These are phyloP conservation scores for Halcyon smyrnensis DNA, from an alignment of 2,797 vertebrate species.

Conservation along the genomic window DNA sequence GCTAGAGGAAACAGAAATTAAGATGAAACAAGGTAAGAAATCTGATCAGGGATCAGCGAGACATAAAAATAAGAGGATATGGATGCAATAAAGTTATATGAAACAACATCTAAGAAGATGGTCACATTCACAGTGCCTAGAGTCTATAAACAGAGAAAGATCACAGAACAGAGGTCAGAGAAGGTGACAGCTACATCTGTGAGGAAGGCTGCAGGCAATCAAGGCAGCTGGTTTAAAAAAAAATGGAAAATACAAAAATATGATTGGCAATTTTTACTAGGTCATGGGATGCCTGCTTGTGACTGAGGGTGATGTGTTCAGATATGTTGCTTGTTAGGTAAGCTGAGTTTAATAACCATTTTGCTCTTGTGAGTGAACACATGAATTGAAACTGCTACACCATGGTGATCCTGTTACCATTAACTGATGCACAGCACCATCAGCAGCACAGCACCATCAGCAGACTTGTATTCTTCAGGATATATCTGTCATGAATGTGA, in stretches of 20 bases:
- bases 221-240: constrained; percentile 6
- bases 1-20: neutral
- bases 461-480: neutral
- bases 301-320: neutral
- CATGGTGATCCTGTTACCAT: neutral
- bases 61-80: neutral
- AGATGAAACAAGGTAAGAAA: neutral
- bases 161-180: constrained; percentile 2
- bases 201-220: constrained; percentile 7
- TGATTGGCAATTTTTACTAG: constrained; percentile 5
- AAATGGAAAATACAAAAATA: neutral
- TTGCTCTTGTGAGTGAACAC: neutral
- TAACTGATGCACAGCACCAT: neutral
- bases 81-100: neutral
- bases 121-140: neutral
- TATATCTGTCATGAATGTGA: neutral
- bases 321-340: neutral
- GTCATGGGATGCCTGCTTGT: constrained; percentile 45
- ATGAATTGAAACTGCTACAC: neutral
- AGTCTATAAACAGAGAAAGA: neutral
- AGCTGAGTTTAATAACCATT: neutral
- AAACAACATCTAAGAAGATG: neutral
- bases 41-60: neutral
- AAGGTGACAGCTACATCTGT: constrained; percentile 21
- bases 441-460: neutral